Conservation (phyloP, 2,888 invertebrate species). For the Hemistola chrysoprasaria region DNA sequence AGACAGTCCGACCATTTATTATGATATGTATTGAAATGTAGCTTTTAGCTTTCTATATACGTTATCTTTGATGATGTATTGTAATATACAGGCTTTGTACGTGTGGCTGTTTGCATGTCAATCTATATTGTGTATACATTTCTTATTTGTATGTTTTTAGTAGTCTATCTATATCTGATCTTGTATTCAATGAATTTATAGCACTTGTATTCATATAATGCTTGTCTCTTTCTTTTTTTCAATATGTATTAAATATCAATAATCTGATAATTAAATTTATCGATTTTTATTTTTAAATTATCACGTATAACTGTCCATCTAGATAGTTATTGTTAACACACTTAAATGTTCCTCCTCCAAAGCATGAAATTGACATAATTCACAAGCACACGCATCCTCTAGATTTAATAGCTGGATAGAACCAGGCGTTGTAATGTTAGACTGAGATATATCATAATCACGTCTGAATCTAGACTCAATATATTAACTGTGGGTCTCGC, state of each 20-base stretch:
- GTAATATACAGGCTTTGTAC: constrained; percentile 22
- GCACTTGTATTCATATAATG: no score
- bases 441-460: constrained; percentile 46
- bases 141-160: neutral
- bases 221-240: no score
- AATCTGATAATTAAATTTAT: no score
- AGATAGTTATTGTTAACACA: constrained; percentile 16
- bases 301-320: constrained; percentile 2
- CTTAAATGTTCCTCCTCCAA: constrained; percentile 26
- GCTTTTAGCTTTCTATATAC: constrained; percentile 30
- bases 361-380: constrained; percentile 41
- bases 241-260: no score
- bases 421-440: constrained; percentile 29
- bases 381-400: constrained; percentile 31
- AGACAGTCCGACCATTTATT: constrained; percentile 37
- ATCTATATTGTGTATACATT: constrained; percentile 11
- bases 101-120: constrained; percentile 18
- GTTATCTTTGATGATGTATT: constrained; percentile 28
- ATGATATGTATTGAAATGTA: constrained; percentile 33
- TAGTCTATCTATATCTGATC: neutral
- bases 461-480: constrained; percentile 39
- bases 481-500: constrained; percentile 35
- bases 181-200: no score
- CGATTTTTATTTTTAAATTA: constrained; percentile 6
- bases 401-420: constrained; percentile 29